These are phyloP conservation scores for Apostichopus parvimensis DNA, from an alignment of 35 echinoderm and acorn worm genomes.

Conservation along the genomic window DNA sequence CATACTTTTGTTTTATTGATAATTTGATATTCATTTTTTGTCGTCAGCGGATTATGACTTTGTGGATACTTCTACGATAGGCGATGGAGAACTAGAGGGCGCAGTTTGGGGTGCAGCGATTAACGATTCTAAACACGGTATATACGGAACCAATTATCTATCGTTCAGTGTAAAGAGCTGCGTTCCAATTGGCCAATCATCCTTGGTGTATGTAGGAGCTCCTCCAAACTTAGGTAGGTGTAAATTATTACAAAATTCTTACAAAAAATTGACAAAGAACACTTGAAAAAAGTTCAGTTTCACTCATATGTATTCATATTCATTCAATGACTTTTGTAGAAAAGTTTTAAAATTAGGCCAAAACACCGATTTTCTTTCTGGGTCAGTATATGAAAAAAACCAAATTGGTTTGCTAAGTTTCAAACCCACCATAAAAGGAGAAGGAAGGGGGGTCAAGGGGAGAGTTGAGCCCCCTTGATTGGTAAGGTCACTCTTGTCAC, in stretches of 20 bases:
- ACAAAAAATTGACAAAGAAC: too few species aligned
- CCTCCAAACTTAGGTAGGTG: conserved; percentile 18
- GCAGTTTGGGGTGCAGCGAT: background rate
- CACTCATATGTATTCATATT: too few species aligned
- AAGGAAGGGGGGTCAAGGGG: background rate
- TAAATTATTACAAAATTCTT: background rate
- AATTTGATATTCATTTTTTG: background rate
- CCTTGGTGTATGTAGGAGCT: conserved; percentile 16
- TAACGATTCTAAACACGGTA: conserved; percentile 24
- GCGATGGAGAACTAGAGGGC: background rate
- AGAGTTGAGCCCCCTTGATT: too few species aligned
- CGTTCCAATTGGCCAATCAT: conserved; percentile 8
- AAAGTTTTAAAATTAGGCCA: too few species aligned
- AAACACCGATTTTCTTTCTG: too few species aligned
- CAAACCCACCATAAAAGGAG: background rate
- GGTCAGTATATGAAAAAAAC: too few species aligned
- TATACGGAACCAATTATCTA: background rate
- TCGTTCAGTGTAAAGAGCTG: conserved; percentile 7
- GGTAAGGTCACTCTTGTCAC: too few species aligned
- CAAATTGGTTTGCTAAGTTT: background rate
- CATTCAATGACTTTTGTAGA: too few species aligned
- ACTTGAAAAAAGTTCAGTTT: too few species aligned
- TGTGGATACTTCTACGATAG: background rate
- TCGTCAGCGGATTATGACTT: background rate
- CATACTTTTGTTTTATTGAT: too few species aligned